These are phyloP conservation scores for Eubasilissa splendida DNA, from an alignment of 2,888 invertebrate species.

Conservation along the genomic window DNA sequence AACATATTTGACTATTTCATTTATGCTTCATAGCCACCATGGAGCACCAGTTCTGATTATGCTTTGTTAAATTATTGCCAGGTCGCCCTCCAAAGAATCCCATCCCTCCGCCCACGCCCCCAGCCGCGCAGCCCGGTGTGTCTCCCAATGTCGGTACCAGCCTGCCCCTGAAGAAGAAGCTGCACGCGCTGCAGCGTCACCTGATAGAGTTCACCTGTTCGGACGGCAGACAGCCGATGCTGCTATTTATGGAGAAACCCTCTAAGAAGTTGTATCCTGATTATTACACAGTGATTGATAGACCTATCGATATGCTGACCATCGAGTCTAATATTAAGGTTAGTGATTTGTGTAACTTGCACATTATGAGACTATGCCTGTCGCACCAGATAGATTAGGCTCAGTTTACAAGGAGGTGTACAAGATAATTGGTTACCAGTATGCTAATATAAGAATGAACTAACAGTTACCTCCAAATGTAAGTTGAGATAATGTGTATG, in stretches of 20 bases:
- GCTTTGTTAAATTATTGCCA: slow-evolving; percentile 58
- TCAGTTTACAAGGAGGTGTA: too few relatives aligned
- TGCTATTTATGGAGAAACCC: slow-evolving; percentile 97
- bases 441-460: background rate
- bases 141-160: slow-evolving; percentile 65
- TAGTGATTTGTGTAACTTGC: too few relatives aligned
- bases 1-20: too few relatives aligned
- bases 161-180: slow-evolving; percentile 83
- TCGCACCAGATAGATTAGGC: background rate
- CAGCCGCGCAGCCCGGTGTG: slow-evolving; percentile 62
- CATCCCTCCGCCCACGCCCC: slow-evolving; percentile 60
- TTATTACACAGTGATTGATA: slow-evolving; percentile 94
- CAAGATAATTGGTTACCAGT: background rate
- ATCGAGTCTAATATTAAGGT: slow-evolving; percentile 93
- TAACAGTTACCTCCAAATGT: too few relatives aligned
- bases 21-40: too few relatives aligned
- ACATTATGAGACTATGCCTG: slow-evolving; percentile 54
- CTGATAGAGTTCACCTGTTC: slow-evolving; percentile 70
- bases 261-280: slow-evolving; percentile 95
- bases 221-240: slow-evolving; percentile 88
- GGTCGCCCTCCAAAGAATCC: slow-evolving; percentile 70
- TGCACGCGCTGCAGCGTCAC: slow-evolving; percentile 83
- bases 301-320: slow-evolving; percentile 95
- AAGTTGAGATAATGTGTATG: too few relatives aligned
- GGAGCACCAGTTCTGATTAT: too few relatives aligned